Percentiles rank a stretch among this genome's conserved stretches.
These are phyloP conservation scores for Hippocampus comes DNA, from an alignment of 2,113 vertebrate genomes.

Conservation along the genomic window DNA sequence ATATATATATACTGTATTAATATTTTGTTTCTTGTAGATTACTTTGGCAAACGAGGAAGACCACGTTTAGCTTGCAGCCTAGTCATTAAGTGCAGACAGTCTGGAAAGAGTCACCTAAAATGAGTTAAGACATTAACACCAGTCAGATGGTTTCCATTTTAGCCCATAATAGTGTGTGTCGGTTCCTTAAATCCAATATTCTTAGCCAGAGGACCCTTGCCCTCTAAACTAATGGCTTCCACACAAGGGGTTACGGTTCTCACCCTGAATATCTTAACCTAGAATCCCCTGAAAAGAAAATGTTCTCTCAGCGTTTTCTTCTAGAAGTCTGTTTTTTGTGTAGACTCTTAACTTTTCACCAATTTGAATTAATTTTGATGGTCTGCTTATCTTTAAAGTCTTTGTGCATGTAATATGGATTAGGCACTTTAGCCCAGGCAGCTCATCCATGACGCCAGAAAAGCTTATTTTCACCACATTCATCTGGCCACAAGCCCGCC, in stretches of 20 bases:
- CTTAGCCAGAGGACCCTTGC: slow-evolving; percentile 48
- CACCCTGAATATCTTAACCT: slow-evolving; percentile 61
- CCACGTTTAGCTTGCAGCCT: slow-evolving; percentile 40
- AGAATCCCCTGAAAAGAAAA: slow-evolving; percentile 49
- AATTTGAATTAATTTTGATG: slow-evolving; percentile 69
- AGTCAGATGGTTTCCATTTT: slow-evolving; percentile 67
- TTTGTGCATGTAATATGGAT: slow-evolving; percentile 73
- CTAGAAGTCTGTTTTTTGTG: slow-evolving; percentile 47
- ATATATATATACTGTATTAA: background rate
- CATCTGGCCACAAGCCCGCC: slow-evolving; percentile 66
- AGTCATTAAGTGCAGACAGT: slow-evolving; percentile 35
- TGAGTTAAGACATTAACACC: slow-evolving; percentile 63
- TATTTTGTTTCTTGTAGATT: slow-evolving; percentile 6
- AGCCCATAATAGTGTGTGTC: slow-evolving; percentile 49
- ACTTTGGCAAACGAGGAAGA: slow-evolving; percentile 34
- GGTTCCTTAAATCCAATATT: slow-evolving; percentile 52
- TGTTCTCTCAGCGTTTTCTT: slow-evolving; percentile 49
- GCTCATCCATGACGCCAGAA: slow-evolving; percentile 66
- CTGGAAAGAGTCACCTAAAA: slow-evolving; percentile 43
- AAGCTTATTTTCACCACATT: slow-evolving; percentile 67
- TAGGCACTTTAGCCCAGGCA: slow-evolving; percentile 65
- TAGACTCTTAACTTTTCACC: slow-evolving; percentile 34
- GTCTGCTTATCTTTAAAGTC: slow-evolving; percentile 63
- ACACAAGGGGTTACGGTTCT: slow-evolving; percentile 58
- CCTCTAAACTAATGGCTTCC: slow-evolving; percentile 66